Evolutionary conservation across 2,113 vertebrate species (phyloP).

Genomic region (Euleptes europaea): DNA sequence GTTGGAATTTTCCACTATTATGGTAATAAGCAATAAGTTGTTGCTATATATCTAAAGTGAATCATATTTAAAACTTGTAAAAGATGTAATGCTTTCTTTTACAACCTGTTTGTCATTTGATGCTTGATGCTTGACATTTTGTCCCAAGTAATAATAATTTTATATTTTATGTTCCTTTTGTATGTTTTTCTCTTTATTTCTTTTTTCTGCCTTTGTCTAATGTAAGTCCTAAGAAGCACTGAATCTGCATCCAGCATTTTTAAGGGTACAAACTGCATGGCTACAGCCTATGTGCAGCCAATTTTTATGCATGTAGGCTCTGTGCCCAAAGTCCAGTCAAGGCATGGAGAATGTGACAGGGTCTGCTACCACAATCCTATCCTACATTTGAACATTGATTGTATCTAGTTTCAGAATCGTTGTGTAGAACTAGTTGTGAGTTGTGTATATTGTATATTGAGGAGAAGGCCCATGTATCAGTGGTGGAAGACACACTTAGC

Average conservation of each 20-base stretch:
- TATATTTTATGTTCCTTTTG: not conserved
- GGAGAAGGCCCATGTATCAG: not conserved
- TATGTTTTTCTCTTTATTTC: not conserved
- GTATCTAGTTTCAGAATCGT: not conserved
- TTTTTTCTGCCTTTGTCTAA: not conserved
- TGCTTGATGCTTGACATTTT: not conserved
- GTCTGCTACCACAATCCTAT: not conserved
- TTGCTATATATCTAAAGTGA: constrained; percentile 32
- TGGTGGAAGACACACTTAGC: no score
- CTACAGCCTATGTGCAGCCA: not conserved
- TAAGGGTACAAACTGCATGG: not conserved
- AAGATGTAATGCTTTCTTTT: not conserved
- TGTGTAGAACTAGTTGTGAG: not conserved
- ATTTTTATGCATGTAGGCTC: not conserved
- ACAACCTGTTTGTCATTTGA: not conserved
- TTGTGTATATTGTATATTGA: not conserved
- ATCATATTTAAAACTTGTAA: constrained; percentile 16
- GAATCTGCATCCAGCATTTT: not conserved
- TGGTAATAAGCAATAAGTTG: not conserved
- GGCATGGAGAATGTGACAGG: not conserved
- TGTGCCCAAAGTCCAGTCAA: not conserved
- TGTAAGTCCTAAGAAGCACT: not conserved
- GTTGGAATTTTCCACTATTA: not conserved
- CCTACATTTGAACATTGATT: not conserved
- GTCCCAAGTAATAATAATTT: not conserved